Evolutionary conservation across 2,888 invertebrate species (phyloP).

Genomic region (Lordiphosa fenestrarum): DNA sequence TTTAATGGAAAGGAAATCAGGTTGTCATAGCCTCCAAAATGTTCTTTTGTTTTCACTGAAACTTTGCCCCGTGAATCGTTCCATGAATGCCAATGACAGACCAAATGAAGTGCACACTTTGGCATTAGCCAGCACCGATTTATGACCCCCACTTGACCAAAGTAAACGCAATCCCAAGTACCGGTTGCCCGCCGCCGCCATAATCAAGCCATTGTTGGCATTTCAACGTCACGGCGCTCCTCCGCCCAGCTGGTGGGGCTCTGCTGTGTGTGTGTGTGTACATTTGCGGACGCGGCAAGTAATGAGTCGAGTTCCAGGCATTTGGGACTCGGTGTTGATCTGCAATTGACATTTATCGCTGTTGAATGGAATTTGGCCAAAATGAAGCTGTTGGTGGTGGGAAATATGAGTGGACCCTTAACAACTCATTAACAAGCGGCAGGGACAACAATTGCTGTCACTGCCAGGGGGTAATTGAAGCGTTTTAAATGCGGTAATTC

Average conservation of each 20-base stretch:
- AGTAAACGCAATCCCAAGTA: constrained; percentile 6
- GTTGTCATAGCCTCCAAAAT: no score
- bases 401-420: constrained; percentile 43
- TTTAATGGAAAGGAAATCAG: no score
- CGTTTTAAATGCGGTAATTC: constrained; percentile 51
- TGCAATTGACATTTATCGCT: constrained; percentile 73
- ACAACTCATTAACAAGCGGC: constrained; percentile 68
- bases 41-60: no score
- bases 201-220: constrained; percentile 38
- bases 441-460: constrained; percentile 48
- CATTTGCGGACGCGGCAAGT: constrained; percentile 17
- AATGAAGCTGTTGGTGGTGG: constrained; percentile 10
- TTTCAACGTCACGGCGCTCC: constrained; percentile 9
- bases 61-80: no score
- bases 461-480: constrained; percentile 34
- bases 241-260: constrained; percentile 1
- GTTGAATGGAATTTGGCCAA: constrained; percentile 37
- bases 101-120: constrained; percentile 50
- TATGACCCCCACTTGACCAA: constrained; percentile 52
- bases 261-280: constrained; percentile 1
- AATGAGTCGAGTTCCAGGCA: constrained; percentile 8
- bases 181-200: not conserved
- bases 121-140: constrained; percentile 61
- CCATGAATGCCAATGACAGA: constrained; percentile 50
- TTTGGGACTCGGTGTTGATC: constrained; percentile 13